Percentiles rank a stretch among this genome's conserved stretches.
Conservation (phyloP, 2,888 invertebrate species). For the Pristionchus entomophagus region DNA sequence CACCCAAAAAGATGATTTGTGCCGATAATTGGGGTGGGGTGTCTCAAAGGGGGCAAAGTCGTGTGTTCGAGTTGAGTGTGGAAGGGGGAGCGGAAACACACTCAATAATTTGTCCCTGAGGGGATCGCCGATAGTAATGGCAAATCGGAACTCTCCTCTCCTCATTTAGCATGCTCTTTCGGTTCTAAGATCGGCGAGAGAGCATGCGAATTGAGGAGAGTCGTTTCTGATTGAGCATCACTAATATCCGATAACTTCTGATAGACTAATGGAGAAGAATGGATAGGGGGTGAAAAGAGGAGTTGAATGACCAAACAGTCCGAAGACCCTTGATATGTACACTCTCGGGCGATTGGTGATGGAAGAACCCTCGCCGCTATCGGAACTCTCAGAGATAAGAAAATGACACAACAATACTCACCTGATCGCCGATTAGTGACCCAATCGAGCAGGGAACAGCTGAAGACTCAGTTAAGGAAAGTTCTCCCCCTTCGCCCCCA, state of each 20-base stretch:
- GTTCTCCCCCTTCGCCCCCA: neutral
- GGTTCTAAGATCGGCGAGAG: too few species aligned
- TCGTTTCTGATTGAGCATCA: too few species aligned
- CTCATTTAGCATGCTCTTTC: too few species aligned
- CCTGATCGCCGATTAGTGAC: neutral
- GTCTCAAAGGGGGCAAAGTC: neutral
- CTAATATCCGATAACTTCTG: too few species aligned
- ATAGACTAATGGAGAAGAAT: neutral
- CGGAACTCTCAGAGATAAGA: neutral
- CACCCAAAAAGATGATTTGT: slow-evolving; percentile 26
- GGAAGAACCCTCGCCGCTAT: neutral
- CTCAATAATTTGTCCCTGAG: too few species aligned
- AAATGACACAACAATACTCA: neutral
- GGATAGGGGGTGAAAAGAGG: neutral
- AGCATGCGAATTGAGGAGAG: too few species aligned
- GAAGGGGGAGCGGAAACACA: neutral
- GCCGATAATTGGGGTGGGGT: slow-evolving; percentile 4
- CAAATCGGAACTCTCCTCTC: too few species aligned
- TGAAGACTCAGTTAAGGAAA: neutral
- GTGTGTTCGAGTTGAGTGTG: slow-evolving; percentile 12
- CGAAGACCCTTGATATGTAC: neutral
- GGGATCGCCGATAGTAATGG: too few species aligned
- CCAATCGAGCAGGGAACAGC: slow-evolving; percentile 1
- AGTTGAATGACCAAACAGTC: slow-evolving; percentile 13
- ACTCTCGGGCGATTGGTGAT: neutral